These are phyloP conservation scores for Parazoanthus darwini DNA, from an alignment of 92 coral and sea anemone genomes.

Conservation along the genomic window DNA sequence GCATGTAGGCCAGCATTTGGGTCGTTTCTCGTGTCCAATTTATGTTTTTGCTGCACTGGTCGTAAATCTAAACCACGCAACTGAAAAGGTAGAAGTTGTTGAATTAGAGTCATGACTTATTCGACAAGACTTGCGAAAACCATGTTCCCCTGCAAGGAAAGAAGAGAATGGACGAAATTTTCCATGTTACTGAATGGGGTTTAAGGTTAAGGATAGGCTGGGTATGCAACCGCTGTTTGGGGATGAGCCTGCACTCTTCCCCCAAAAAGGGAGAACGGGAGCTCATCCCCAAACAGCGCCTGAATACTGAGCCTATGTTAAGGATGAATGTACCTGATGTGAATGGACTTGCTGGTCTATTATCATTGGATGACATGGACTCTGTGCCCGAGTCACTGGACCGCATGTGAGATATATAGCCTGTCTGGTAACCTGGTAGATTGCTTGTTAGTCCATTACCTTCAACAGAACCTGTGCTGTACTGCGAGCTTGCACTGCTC, in stretches of 20 bases:
- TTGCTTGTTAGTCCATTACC: slow-evolving; percentile 65
- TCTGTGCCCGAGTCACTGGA: slow-evolving; percentile 90
- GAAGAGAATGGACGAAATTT: no score
- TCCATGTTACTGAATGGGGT: no score
- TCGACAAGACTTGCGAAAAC: no score
- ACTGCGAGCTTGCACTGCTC: slow-evolving; percentile 80
- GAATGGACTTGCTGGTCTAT: slow-evolving; percentile 75
- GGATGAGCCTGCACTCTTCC: no score
- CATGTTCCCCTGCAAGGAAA: no score
- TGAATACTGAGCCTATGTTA: slow-evolving; percentile 23
- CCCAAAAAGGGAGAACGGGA: not conserved
- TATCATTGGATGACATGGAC: slow-evolving; percentile 70
- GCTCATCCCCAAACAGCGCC: not conserved
- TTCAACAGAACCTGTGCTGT: slow-evolving; percentile 81
- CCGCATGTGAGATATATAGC: slow-evolving; percentile 67
- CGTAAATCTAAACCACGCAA: no score
- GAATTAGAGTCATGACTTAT: no score
- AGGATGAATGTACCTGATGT: slow-evolving; percentile 74
- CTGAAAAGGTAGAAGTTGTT: no score
- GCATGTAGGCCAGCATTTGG: no score
- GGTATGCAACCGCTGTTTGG: no score
- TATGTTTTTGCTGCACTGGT: no score
- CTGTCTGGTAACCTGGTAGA: slow-evolving; percentile 43
- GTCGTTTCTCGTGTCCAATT: no score
- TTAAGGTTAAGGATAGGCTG: not conserved